Evolutionary conservation across 2,113 vertebrate species (phyloP), one percentile per base, ranked within the genome.

Genomic region (Corythoichthys intestinalis): DNA sequence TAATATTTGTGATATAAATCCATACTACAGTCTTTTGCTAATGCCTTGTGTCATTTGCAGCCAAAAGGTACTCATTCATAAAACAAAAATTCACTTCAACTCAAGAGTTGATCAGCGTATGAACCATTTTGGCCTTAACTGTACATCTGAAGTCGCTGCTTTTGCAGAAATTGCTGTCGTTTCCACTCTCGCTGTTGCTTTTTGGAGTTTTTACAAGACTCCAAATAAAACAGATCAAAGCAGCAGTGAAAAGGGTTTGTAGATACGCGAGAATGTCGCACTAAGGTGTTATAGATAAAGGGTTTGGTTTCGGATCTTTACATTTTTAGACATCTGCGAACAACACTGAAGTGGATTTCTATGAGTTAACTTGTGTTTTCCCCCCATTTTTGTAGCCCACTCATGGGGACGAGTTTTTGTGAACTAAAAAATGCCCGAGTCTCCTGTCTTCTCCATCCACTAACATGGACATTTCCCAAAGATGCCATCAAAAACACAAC

Each of bases 141-240:
- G 44, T 63, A 34, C 20, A 63, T 34, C 2, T 13, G 41, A 28
- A 63, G 60, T 46, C 6, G 41, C 60, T 28, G 17, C 41, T 63
- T 47, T 8, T 7, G 61, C 44, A 76, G 54, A 77, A 69, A 73
- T 34, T 73, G 38, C 13, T 37, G 62, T 68, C 76, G 70, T 46
- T 76, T 73, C 35, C 75, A 76, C 63, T 78, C 39, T 78, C 66
- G 71, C 66, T 81, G 76, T 76, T 80, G 66, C 72, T 84, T 84
- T 83, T 80, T 48, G 73, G 80, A 75, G 64, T 63, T 90, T 88
- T 88, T 89, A 89, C 88, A 90, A 85, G 88, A 86, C 79, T 69
- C 76, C 78, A 87, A 84, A 84, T 87, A 84, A 91, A 90, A 83
- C 74, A 89, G 81, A 89, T 91, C 86, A 91, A 90, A 89, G 84